A percentile compares a stretch with the other conserved stretches of the same genome.
These are phyloP conservation scores for Metridium senile DNA, from an alignment of 92 coral and sea anemone species.

Conservation along the genomic window DNA sequence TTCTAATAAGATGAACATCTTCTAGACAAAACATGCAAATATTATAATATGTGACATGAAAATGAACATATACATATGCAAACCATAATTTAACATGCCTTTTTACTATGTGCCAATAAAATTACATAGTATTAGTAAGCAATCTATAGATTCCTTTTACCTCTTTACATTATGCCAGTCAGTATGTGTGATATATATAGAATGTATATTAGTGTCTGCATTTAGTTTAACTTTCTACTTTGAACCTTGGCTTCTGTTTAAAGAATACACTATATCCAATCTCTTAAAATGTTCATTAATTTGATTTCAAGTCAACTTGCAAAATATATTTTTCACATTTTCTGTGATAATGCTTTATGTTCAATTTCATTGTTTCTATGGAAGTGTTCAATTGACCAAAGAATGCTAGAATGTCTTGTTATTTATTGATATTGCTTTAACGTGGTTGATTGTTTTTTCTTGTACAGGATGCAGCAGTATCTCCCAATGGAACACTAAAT, in stretches of 20 bases:
- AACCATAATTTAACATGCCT: background rate
- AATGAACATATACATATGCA: background rate
- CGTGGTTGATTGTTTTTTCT: background rate
- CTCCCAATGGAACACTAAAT: slow-evolving; percentile 62
- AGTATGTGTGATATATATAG: no score
- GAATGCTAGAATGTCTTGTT: background rate
- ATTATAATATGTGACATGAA: background rate
- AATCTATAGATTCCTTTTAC: no score
- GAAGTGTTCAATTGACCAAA: background rate
- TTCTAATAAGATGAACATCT: no score
- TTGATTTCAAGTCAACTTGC: background rate
- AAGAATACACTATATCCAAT: no score
- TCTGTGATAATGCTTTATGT: background rate
- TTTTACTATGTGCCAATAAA: background rate
- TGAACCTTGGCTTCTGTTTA: no score
- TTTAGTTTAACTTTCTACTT: no score
- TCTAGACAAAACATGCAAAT: background rate
- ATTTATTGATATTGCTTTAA: background rate
- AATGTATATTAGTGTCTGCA: no score
- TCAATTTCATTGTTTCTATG: background rate
- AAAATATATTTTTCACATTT: no score
- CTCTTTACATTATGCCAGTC: no score
- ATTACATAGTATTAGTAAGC: no score
- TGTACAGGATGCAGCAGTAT: slow-evolving; percentile 43
- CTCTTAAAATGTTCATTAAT: no score